Evolutionary conservation across 2,113 vertebrate species (phyloP), one percentile per base, ranked within the genome.

Genomic region (Pterophyllum scalare): DNA sequence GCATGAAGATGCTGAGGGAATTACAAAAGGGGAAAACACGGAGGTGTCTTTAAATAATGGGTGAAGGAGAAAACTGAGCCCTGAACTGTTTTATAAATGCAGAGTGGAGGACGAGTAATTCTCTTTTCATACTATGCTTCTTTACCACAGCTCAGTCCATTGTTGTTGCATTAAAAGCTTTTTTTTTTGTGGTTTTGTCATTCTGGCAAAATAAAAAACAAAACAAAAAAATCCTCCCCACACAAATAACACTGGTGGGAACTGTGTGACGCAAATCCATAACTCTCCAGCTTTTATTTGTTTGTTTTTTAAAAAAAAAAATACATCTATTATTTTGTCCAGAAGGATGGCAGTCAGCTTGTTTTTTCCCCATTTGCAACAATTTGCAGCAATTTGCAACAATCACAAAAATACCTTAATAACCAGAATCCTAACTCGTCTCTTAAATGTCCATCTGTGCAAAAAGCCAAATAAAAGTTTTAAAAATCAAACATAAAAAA

Each of bases 41-140:
- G 28, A 70, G 74, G 49, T 46, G 79, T 81, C 83, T 86, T 82
- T 89, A 86, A 92, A 90, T 89, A 90, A 80, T 52, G 83, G 33
- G 78, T 75, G 77, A 62, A 85, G 76, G 22, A 72, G 46, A 54
- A 72, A 72, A 33, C 26, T 54, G 46, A 12, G 46, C 67, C 46
- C 26, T 72, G n/a, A 56, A 52, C 77, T 77, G 74, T 52, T 82
- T 77, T 1, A 35, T 43, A 31, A 81, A 82, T 81, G 67, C 58
- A 54, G 52, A 33, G 67, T 72, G 67, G 46, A 77, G 79, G 75
- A 59, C 17, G 14, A 5, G 24, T 26, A 20, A 46, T 78, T 84
- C 13, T 79, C 19, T 12, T 52, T n/a, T 38, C 17, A 24, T 40
- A 4, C 24, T 8, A 9, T 58, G 31, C 19, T 24, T 75, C 10